Base-by-base conservation (phyloP, 2,113 vertebrate species). In the Entomyzon cyanotis region DNA sequence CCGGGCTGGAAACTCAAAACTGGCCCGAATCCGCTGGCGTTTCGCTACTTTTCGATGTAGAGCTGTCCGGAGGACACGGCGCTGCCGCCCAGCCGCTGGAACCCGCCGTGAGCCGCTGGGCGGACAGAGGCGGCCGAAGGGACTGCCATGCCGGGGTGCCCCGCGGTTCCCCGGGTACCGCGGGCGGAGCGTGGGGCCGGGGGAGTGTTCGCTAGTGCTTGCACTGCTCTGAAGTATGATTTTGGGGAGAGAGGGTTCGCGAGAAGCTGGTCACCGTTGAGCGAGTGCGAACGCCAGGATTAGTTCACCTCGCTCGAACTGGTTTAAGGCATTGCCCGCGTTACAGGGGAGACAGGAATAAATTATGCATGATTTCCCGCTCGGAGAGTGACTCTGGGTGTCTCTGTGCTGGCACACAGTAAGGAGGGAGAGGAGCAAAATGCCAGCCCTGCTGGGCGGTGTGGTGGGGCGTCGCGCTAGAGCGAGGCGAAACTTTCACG, bases 181-280 rank as follows among this genome's bases (percentile, higher is more conserved):
- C 16, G 21, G 53, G 41, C 8, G 8, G 8, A 23, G 4, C 13
- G 35, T 5, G 15, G 7, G 15, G 27, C n/a, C 9, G 19, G 6
- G 15, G 22, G 2, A 35, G 11, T 3, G 10, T 4, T 68, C 4
- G 8, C 5, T 10, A 12, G 15, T 2, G 63, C n/a, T 42, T 8
- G 39, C 25, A 18, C 25, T 17, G 35, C 50, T 47, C 47, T 27
- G 5, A 46, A 67, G 6, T 2, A 10, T 31, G 20, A 5, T 4
- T 63, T 14, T 46, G 52, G 37, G 46, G 42, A 53, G 50, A 19
- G n/a, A 47, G 20, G 24, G 3, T n/a, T 46, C 1, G 56, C 19
- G 23, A 47, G 33, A 49, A n/a, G 23, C 37, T 5, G 49, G 16
- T 14, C 52, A 16, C 39, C 33, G 16, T 3, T 33, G 58, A 19